Conservation (phyloP, 2,888 invertebrate genomes). For the Drosophila seclusa region DNA sequence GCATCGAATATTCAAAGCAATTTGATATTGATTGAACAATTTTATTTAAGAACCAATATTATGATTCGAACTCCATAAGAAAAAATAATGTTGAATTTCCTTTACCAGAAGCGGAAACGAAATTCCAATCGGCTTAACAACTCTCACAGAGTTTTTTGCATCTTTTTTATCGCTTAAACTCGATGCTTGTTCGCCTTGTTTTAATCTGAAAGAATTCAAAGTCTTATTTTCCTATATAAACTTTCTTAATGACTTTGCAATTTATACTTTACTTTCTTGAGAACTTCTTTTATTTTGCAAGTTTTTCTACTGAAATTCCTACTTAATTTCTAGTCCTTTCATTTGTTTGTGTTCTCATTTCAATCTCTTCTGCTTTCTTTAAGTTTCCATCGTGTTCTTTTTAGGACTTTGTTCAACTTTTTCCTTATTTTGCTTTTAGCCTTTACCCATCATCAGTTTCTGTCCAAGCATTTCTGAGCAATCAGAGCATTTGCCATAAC, state of each 20-base stretch:
- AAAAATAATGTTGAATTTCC: not conserved
- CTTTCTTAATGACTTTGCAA: constrained; percentile 1
- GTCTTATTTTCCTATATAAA: not conserved
- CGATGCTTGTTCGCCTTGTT: not conserved
- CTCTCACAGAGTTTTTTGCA: not conserved
- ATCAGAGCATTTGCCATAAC: constrained; percentile 53
- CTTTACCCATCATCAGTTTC: constrained; percentile 12
- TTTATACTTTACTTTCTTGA: not conserved
- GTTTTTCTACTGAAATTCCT: not conserved
- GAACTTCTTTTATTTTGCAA: not conserved
- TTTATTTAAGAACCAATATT: not conserved
- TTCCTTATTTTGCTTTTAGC: constrained; percentile 1
- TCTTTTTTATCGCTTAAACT: not conserved
- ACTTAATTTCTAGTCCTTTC: not conserved
- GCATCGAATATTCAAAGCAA: not conserved
- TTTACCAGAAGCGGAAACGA: not conserved
- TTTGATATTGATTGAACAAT: not conserved
- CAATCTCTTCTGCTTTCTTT: constrained; percentile 16
- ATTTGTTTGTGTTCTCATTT: not conserved
- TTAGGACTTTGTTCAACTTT: constrained; percentile 24
- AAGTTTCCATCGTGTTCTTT: constrained; percentile 4
- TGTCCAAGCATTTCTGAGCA: constrained; percentile 38
- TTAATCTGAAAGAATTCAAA: not conserved
- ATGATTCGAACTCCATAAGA: not conserved
- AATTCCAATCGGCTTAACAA: not conserved